phyloP scores from a whole-genome alignment of 1,140 invertebrate species.

The Pachyrhynchus sulphureomaculatus region DNA sequence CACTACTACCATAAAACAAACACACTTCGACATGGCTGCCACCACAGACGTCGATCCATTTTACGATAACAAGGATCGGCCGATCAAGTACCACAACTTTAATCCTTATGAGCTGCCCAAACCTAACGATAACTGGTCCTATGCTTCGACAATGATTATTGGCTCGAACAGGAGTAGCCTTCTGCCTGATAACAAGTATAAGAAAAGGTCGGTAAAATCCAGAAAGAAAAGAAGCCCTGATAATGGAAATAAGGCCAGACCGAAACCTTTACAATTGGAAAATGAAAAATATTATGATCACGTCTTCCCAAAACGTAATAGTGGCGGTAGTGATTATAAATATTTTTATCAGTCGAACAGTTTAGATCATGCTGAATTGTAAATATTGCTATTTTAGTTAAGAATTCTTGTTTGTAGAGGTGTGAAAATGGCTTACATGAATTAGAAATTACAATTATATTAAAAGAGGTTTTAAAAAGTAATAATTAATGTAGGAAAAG shows the following conservation, averaged over 20 bases:
- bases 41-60: conserved; percentile 4
- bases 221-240: conserved; percentile 16
- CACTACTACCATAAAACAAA: conserved; percentile 21
- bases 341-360: conserved; percentile 45
- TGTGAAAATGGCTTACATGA: neutral
- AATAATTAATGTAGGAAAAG: no score
- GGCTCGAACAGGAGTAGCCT: conserved; percentile 32
- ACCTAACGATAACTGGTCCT: conserved; percentile 41
- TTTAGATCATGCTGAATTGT: conserved; percentile 49
- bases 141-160: conserved; percentile 33
- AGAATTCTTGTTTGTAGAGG: neutral
- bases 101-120: conserved; percentile 37
- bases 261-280: conserved; percentile 46
- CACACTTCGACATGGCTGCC: conserved; percentile 18
- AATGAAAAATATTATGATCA: conserved; percentile 49
- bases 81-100: conserved; percentile 42
- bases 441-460: neutral
- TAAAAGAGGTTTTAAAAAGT: no score
- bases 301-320: conserved; percentile 46
- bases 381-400: conserved; percentile 37
- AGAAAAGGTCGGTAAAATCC: conserved; percentile 23
- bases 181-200: conserved; percentile 38
- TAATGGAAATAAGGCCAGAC: conserved; percentile 30
- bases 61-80: conserved; percentile 5
- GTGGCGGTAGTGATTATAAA: conserved; percentile 31